Conservation (phyloP, 1,140 invertebrate genomes). For the Eriosoma lanigerum region DNA sequence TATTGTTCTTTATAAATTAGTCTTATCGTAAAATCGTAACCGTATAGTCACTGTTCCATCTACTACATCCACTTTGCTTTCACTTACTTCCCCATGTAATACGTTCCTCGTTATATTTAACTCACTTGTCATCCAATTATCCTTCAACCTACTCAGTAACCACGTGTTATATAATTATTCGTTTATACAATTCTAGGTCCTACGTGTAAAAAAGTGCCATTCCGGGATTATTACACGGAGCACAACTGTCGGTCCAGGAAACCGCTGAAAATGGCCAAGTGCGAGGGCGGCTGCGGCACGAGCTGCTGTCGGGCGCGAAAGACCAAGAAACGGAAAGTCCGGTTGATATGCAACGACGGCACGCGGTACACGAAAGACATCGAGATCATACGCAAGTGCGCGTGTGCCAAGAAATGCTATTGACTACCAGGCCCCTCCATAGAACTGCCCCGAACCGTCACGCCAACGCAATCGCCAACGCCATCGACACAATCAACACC, state of each 20-base stretch:
- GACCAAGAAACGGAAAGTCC: slow-evolving; percentile 89
- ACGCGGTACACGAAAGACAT: slow-evolving; percentile 92
- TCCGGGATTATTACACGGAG: slow-evolving; percentile 85
- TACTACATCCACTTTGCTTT: too few relatives aligned
- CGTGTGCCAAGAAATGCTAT: slow-evolving; percentile 81
- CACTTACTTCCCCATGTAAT: too few relatives aligned
- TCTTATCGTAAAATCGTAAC: too few relatives aligned
- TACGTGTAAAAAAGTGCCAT: slow-evolving; percentile 85
- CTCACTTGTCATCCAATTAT: too few relatives aligned
- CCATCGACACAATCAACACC: not conserved
- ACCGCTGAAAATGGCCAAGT: slow-evolving; percentile 85
- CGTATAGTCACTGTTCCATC: too few relatives aligned
- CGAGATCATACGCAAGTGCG: slow-evolving; percentile 92
- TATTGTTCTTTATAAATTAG: too few relatives aligned
- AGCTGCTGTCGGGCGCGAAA: slow-evolving; percentile 85
- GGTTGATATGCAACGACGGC: slow-evolving; percentile 88
- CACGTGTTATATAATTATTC: too few relatives aligned
- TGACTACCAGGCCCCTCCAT: slow-evolving; percentile 59
- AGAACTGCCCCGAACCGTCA: slow-evolving; percentile 37
- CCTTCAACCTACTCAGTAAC: too few relatives aligned
- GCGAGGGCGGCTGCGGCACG: slow-evolving; percentile 70
- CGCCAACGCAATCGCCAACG: not conserved
- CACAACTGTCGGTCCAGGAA: slow-evolving; percentile 84
- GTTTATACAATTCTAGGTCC: too few relatives aligned
- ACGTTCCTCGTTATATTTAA: too few relatives aligned